Evolutionary conservation across 2,888 invertebrate genomes (phyloP).

Genomic region (Aradus depressus): DNA sequence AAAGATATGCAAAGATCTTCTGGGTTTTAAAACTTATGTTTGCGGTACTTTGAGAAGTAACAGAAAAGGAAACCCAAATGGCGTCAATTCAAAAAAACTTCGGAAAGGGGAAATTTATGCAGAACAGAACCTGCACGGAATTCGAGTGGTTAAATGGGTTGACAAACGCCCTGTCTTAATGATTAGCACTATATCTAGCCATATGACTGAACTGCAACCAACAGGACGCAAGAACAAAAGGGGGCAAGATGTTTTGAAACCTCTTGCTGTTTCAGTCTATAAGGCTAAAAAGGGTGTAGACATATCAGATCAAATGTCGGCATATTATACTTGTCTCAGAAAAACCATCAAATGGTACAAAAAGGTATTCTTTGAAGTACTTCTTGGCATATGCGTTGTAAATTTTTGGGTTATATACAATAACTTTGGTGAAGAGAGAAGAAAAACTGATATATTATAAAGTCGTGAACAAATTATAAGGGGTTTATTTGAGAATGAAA

Average conservation of each 20-base stretch:
- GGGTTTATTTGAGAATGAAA: too few relatives aligned
- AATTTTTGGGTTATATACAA: too few relatives aligned
- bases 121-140: constrained; percentile 1
- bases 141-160: constrained; percentile 16
- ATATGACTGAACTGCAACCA: too few relatives aligned
- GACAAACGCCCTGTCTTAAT: constrained; percentile 20
- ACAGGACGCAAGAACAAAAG: background rate
- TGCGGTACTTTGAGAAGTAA: constrained; percentile 16
- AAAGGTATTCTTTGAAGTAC: too few relatives aligned
- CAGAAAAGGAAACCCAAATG: constrained; percentile 13
- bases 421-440: too few relatives aligned
- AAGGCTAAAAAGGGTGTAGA: constrained; percentile 20
- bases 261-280: constrained; percentile 16
- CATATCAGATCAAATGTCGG: constrained; percentile 13
- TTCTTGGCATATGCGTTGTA: too few relatives aligned
- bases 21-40: constrained; percentile 13
- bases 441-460: too few relatives aligned
- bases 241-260: background rate
- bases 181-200: constrained; percentile 15
- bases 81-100: constrained; percentile 8
- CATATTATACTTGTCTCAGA: constrained; percentile 13
- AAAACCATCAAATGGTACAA: constrained; percentile 18
- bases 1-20: constrained; percentile 2
- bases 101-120: constrained; percentile 14
- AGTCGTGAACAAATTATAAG: too few relatives aligned